Evolutionary conservation across 1,140 invertebrate genomes (phyloP).

Genomic region (Drosophila carrolli): DNA sequence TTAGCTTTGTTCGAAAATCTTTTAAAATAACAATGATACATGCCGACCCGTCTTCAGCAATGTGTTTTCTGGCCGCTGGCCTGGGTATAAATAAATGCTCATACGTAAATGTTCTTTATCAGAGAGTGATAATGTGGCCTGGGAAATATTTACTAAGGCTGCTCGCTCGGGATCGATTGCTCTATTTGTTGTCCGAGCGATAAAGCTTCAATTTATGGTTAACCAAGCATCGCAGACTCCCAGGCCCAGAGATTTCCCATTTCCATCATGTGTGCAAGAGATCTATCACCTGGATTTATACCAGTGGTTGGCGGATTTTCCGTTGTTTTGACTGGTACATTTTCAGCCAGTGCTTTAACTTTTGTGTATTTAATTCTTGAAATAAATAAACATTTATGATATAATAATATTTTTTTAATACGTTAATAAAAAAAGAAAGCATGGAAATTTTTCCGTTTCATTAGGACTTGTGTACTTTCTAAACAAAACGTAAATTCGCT

Average conservation of each 20-base stretch:
- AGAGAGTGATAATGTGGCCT: slow-evolving; percentile 44
- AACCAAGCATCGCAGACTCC: neutral
- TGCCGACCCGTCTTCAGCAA: slow-evolving; percentile 36
- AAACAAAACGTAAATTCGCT: too few relatives aligned
- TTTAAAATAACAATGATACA: slow-evolving; percentile 83
- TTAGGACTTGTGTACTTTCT: too few relatives aligned
- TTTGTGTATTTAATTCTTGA: too few relatives aligned
- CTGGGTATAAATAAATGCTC: slow-evolving; percentile 82
- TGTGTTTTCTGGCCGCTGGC: slow-evolving; percentile 48
- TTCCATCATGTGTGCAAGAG: neutral
- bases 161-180: slow-evolving; percentile 31
- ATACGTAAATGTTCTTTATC: slow-evolving; percentile 81
- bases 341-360: too few relatives aligned
- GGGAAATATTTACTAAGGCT: slow-evolving; percentile 34
- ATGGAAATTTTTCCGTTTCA: too few relatives aligned
- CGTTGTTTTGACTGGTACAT: too few relatives aligned
- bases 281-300: neutral
- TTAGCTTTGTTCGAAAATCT: slow-evolving; percentile 64
- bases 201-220: slow-evolving; percentile 16
- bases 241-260: neutral
- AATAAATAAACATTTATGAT: too few relatives aligned
- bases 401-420: too few relatives aligned
- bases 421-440: too few relatives aligned
- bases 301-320: neutral
- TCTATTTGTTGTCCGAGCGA: slow-evolving; percentile 33